Base-by-base conservation (phyloP, 2,797 vertebrate species). In the Leptoclinus maculatus region DNA sequence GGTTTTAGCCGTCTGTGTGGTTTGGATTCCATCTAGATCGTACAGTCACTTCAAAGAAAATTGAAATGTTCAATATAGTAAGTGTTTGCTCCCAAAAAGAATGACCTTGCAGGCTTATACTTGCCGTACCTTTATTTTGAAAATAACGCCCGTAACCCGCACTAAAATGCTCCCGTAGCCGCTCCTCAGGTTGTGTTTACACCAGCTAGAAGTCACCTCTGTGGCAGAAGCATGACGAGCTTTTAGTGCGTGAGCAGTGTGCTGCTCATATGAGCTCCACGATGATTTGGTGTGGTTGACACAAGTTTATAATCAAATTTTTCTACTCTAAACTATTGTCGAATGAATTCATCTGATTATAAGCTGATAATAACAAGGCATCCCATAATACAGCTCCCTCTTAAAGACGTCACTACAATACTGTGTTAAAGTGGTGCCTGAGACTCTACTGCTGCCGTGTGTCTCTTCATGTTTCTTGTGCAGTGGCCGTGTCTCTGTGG, bases 51-150 rank as follows among this genome's bases (percentile, higher is more conserved):
- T 81, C 62, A 83, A 79, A 89, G 73, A 74, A 66, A 86, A 86
- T 82, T 66, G 66, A 69, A 67, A 62, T 38, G 56, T 86, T 82
- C 79, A 75, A 59, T 63, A 74, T 41, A 36, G 56, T 32, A 51
- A 29, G 39, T 87, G 82, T 90, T 91, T 91, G 67, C 73, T 78
- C 51, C 66, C 80, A 71, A 75, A 34, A 93, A 88, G 87, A 87
- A 69, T 75, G 41, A 57, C 67, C 71, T 39, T 45, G 17, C 49
- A 57, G 12, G 69, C 59, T 69, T 74, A 25, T 69, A 72, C 76
- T 76, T 78, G 60, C 58, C 69, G 64, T 64, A 71, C 71, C 68
- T 87, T 82, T 91, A 85, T 91, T 93, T 87, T 89, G 77, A 83
- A 86, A 87, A 80, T 83, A 83, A 41, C 32, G 29, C 43, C 13